These are phyloP conservation scores for Ceratosolen solmsi DNA, from an alignment of 1,140 invertebrate species.

Conservation along the genomic window DNA sequence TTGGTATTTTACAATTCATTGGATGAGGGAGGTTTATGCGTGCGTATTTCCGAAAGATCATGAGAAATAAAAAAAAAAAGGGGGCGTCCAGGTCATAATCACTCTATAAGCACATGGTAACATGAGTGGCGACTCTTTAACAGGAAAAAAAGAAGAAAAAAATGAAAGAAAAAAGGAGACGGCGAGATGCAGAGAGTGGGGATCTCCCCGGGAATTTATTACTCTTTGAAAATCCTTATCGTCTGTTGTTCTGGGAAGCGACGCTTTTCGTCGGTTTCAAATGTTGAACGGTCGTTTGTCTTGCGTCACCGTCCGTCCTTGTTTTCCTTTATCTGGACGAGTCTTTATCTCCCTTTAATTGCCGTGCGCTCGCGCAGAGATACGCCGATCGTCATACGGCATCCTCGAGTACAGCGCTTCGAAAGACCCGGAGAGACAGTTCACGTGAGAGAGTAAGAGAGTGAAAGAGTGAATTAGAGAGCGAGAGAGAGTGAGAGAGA, in stretches of 20 bases:
- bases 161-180: neutral
- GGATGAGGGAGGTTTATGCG: neutral
- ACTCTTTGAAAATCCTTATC: constrained; percentile 40
- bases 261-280: constrained; percentile 26
- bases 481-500: constrained; percentile 3
- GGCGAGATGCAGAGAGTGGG: neutral
- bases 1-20: neutral
- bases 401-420: neutral
- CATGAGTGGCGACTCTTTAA: neutral
- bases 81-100: neutral
- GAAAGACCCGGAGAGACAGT: neutral
- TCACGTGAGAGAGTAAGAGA: constrained; percentile 1
- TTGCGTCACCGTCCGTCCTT: constrained; percentile 11
- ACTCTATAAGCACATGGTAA: neutral
- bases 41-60: neutral
- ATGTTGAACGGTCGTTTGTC: constrained; percentile 19
- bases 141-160: neutral
- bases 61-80: neutral
- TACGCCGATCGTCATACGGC: constrained; percentile 7
- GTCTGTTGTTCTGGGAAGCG: constrained; percentile 22
- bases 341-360: constrained; percentile 48
- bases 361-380: constrained; percentile 21
- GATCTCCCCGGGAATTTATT: neutral
- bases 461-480: neutral
- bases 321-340: constrained; percentile 41